These are phyloP conservation scores for Lethrus apterus DNA, from an alignment of 1,140 invertebrate species.

Conservation along the genomic window DNA sequence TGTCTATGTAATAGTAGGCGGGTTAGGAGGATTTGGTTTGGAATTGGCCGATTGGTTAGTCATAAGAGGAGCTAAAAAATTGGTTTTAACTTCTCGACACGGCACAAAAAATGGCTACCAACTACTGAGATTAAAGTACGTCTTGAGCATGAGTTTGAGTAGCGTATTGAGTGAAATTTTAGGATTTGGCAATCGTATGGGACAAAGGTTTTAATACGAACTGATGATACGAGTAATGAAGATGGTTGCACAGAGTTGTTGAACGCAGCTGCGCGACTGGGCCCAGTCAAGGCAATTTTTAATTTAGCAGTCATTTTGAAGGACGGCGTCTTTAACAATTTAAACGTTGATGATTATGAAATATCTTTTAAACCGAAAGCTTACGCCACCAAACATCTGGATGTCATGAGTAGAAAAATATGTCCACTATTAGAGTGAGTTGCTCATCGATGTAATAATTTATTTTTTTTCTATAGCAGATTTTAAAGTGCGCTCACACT, in stretches of 20 bases:
- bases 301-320: slow-evolving; percentile 63
- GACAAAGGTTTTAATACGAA: slow-evolving; percentile 44
- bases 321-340: slow-evolving; percentile 47
- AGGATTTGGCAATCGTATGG: slow-evolving; percentile 50
- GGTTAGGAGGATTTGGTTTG: slow-evolving; percentile 86
- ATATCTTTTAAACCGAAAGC: slow-evolving; percentile 47
- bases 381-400: slow-evolving; percentile 46
- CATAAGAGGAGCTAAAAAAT: slow-evolving; percentile 64
- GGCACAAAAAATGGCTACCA: slow-evolving; percentile 79
- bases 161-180: not conserved
- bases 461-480: too few relatives aligned
- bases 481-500: too few relatives aligned
- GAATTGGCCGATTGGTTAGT: slow-evolving; percentile 84
- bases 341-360: slow-evolving; percentile 45
- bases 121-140: slow-evolving; percentile 50
- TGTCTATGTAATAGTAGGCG: slow-evolving; percentile 57
- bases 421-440: slow-evolving; percentile 46
- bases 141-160: not conserved
- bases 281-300: slow-evolving; percentile 68
- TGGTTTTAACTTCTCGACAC: slow-evolving; percentile 73
- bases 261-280: slow-evolving; percentile 48
- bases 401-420: slow-evolving; percentile 48
- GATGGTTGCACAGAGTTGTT: slow-evolving; percentile 51
- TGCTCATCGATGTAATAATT: not conserved
- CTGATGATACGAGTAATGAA: slow-evolving; percentile 42